Evolutionary conservation across 1,140 invertebrate genomes (phyloP), one percentile per base, ranked within the genome.

Genomic region (Physella acuta): DNA sequence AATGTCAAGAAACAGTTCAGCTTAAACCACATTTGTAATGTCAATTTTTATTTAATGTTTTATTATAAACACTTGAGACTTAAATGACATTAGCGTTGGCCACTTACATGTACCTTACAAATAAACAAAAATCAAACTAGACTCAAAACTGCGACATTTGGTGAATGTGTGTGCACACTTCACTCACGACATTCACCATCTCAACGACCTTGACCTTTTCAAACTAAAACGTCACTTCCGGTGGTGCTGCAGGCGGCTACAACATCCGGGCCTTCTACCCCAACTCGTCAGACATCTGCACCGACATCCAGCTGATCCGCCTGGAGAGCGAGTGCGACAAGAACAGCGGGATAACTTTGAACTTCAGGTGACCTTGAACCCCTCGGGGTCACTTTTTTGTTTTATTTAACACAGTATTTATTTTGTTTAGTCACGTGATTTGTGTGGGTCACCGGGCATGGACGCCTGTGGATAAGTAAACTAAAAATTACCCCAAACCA

Each of bases 321-420:
- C 49, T 64, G 49, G 62, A 64, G 34, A 64, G 62, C 62, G 62
- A 64, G 49, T 64, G 62, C 52, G 62, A 64, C 28, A 37, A 31
- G 31, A 44, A 44, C 17, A 36, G 44, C 4, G 62, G 62, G 52
- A 64, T 64, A 17, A 52, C n/a, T 1, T 51, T 64, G 31, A 44
- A 64, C 14, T 64, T 64, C 28, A 64, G 62, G 62, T 64, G 52
- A 44, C 39, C 20, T 11, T 44, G 20, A 44, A 44, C 39, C 39
- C 39, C 8, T 44, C 39, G 20, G 20, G 39, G 20, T 44, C 39
- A 44, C 8, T 44, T 44, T 44, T 8, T 44, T 44, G 39, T 8
- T 44, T 8, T 20, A 11, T 20, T 44, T 44, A 44, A 11, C 39
- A 8, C 8, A 44, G 39, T 11, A 11, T 11, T 44, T 44, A 8